Percentiles rank a stretch among this genome's conserved stretches.
Conservation (phyloP, 2,888 invertebrate genomes). For the Cabera pusaria region DNA sequence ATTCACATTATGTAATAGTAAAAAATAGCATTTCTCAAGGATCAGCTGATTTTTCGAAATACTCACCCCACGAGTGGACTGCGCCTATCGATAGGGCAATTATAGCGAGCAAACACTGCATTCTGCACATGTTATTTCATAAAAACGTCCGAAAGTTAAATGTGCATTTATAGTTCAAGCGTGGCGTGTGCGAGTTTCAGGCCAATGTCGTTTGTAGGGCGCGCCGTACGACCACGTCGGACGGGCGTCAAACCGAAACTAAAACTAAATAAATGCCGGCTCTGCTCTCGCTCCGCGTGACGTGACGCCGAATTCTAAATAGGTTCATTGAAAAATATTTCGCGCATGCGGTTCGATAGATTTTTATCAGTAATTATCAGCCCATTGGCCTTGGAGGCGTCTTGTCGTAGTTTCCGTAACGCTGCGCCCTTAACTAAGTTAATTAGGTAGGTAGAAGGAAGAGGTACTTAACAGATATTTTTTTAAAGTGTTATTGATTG, state of each 20-base stretch:
- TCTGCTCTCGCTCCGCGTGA: too few species aligned
- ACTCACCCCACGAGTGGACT: conserved; percentile 73
- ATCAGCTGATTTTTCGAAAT: conserved; percentile 69
- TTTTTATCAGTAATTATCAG: conserved; percentile 34
- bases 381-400: conserved; percentile 27
- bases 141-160: conserved; percentile 48
- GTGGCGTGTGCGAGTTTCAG: conserved; percentile 64
- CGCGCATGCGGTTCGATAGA: conserved; percentile 52
- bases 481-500: conserved; percentile 9
- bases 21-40: conserved; percentile 67
- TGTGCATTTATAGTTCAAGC: conserved; percentile 61
- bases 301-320: conserved; percentile 56
- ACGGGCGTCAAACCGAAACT: conserved; percentile 67
- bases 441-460: too few species aligned
- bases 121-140: conserved; percentile 75
- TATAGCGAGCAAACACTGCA: conserved; percentile 58
- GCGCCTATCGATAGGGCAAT: conserved; percentile 52
- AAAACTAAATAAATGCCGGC: conserved; percentile 60
- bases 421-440: conserved; percentile 3
- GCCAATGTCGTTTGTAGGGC: conserved; percentile 56
- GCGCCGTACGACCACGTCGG: conserved; percentile 57
- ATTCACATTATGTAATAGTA: conserved; percentile 62
- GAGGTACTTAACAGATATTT: too few species aligned
- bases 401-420: conserved; percentile 24
- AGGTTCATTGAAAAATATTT: conserved; percentile 61